These are phyloP conservation scores for Hippoglossus hippoglossus DNA, from an alignment of 2,797 vertebrate genomes.

Conservation along the genomic window DNA sequence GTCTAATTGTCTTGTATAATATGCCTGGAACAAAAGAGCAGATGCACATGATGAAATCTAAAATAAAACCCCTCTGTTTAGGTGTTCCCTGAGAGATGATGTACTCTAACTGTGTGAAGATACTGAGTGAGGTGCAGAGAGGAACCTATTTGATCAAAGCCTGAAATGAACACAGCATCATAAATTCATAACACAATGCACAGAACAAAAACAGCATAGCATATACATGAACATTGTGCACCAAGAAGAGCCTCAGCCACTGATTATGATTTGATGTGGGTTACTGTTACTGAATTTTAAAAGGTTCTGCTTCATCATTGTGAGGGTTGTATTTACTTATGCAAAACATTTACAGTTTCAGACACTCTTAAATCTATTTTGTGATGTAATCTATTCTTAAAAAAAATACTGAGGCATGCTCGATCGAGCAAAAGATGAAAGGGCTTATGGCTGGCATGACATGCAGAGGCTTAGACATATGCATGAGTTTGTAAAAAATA, in stretches of 20 bases:
- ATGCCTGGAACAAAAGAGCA: background rate
- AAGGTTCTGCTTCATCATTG: background rate
- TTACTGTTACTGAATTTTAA: no score
- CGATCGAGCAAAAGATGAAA: slow-evolving; percentile 5
- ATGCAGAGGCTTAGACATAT: slow-evolving; percentile 19
- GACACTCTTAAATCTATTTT: background rate
- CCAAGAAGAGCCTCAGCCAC: background rate
- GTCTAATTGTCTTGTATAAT: background rate
- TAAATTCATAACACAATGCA: background rate
- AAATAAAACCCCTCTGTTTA: background rate
- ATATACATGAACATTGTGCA: slow-evolving; percentile 21
- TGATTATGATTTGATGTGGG: background rate
- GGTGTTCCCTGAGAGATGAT: background rate
- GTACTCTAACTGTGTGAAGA: background rate
- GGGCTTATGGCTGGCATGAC: slow-evolving; percentile 10
- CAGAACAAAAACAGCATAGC: background rate
- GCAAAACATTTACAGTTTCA: background rate
- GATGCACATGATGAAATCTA: no score
- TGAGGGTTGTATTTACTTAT: background rate
- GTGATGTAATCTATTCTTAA: background rate
- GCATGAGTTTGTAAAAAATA: slow-evolving; percentile 8
- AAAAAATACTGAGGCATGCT: slow-evolving; percentile 1
- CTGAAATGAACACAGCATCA: background rate
- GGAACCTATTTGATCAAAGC: slow-evolving; percentile 1
- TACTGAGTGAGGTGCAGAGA: background rate